Evolutionary conservation across 2,113 vertebrate genomes (phyloP), one percentile per base, ranked within the genome.

Genomic region (Holacanthus passer): DNA sequence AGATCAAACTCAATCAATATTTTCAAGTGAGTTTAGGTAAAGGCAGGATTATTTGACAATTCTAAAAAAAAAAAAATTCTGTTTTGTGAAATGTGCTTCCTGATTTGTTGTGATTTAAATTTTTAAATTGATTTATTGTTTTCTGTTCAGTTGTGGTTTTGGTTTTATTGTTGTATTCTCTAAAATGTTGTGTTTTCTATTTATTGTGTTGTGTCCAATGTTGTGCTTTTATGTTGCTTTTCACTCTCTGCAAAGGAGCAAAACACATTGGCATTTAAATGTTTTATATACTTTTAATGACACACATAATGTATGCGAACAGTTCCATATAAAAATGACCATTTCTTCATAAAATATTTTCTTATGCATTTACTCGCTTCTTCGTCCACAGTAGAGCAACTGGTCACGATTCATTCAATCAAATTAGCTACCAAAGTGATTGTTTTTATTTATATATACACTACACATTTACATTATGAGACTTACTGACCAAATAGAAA

Each of bases 391-490:
- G 31, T 29, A 82, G 62, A 79, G 68, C 56, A 32, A 77, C 65
- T 56, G 66, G 55, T 82, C 75, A 74, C 66, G 76, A 68, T 66
- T 20, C 41, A 47, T 70, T 68, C 22, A 68, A 82, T 81, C 70
- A 84, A 83, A 86, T 77, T 79, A 91, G 78, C 74, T 85, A 88
- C 83, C 79, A 89, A 65, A 83, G 24, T 83, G 69, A 89, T 87
- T 84, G 58, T 87, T 75, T 82, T 73, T 82, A 75, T 82, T 68
- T 37, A 75, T 76, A 63, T 35, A 70, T 35, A 73, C 29, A 52
- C n/a, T 77, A 73, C 52, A 87, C 83, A 91, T 82, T 85, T 82
- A 87, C 66, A 87, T 19, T 16, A 56, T 55, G 20, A 24, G 70
- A 66, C 78, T 67, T 77, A 83, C 79, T 84, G 71, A 89, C 74